Conservation (phyloP, 1,140 invertebrate genomes). For the Leptinotarsa lineolata region DNA sequence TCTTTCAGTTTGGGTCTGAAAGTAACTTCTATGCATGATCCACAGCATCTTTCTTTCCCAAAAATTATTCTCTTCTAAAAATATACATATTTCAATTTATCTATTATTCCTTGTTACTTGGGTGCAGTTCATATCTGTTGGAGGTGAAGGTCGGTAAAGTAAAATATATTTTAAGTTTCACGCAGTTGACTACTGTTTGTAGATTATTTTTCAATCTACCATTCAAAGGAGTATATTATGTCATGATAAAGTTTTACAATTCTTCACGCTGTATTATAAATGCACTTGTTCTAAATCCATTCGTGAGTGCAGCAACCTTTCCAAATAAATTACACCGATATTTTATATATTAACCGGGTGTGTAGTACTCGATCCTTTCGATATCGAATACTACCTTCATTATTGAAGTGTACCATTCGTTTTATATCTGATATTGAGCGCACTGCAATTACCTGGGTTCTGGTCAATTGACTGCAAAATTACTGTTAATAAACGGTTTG, state of each 20-base stretch:
- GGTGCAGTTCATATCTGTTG: no score
- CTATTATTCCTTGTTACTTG: no score
- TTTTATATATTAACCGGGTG: background rate
- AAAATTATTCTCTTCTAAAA: no score
- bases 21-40: no score
- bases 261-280: background rate
- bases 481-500: conserved; percentile 20
- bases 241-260: background rate
- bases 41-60: no score
- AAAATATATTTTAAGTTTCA: no score
- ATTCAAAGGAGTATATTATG: no score
- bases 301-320: background rate
- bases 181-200: no score
- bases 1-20: no score
- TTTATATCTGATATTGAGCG: background rate
- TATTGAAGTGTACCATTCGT: background rate
- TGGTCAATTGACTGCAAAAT: conserved; percentile 13
- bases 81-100: no score
- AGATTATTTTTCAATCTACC: no score
- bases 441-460: background rate
- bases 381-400: background rate
- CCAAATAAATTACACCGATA: background rate
- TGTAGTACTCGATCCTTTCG: background rate
- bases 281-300: background rate
- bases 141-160: no score